Evolutionary conservation across 2,797 vertebrate genomes (phyloP).

Genomic region (Triplophysa yarkandensis): DNA sequence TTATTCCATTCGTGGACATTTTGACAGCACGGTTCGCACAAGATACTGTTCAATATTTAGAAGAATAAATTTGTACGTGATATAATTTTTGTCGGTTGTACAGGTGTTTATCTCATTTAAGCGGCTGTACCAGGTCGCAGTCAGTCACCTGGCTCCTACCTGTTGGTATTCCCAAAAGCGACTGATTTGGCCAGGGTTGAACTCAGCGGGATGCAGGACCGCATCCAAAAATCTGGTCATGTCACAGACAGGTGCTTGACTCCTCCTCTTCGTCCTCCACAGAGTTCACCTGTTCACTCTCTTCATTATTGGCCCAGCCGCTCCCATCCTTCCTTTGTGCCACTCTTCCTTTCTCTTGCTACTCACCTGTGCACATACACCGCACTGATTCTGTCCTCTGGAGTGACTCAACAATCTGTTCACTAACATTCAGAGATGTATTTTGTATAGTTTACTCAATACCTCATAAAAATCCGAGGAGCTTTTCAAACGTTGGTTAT

Average conservation of each 20-base stretch:
- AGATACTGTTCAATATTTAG: constrained; percentile 22
- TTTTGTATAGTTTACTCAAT: neutral
- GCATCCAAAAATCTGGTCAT: constrained; percentile 77
- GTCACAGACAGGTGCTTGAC: constrained; percentile 57
- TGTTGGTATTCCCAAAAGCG: constrained; percentile 44
- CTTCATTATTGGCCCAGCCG: neutral
- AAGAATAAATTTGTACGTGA: too few species aligned
- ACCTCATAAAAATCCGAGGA: neutral
- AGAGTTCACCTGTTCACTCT: constrained; percentile 45
- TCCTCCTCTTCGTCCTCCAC: constrained; percentile 34
- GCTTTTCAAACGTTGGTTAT: neutral
- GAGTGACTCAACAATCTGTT: neutral
- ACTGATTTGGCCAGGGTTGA: constrained; percentile 70
- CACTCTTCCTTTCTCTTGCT: neutral
- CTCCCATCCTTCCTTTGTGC: neutral
- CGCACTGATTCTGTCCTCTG: neutral
- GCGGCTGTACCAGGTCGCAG: neutral
- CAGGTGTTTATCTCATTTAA: neutral
- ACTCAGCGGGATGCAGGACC: constrained; percentile 72
- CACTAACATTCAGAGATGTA: neutral
- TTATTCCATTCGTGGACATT: constrained; percentile 92
- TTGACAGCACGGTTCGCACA: constrained; percentile 56
- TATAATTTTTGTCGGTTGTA: neutral
- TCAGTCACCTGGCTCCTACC: neutral
- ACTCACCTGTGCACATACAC: neutral